phyloP scores from a whole-genome alignment of 2,888 invertebrate species.

The Polyommatus iphigenia region DNA sequence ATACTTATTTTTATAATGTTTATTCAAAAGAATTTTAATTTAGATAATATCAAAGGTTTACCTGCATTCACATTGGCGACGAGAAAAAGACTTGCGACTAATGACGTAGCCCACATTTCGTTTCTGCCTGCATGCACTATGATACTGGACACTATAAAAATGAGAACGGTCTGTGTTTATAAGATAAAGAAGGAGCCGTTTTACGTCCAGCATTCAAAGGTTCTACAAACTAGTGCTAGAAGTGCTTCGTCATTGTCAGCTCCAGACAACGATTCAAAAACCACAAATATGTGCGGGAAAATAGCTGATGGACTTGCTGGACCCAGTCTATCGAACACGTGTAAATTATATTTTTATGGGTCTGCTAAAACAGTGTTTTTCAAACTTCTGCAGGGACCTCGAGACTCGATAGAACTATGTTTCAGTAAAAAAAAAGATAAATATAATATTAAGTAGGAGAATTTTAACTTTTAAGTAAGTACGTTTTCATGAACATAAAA shows the following conservation, averaged over 20 bases:
- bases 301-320: neutral
- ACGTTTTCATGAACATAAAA: too few species aligned
- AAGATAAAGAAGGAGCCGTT: neutral
- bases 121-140: neutral
- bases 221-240: neutral
- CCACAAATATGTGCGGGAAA: neutral
- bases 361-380: too few species aligned
- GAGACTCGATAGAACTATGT: too few species aligned
- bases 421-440: too few species aligned
- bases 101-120: neutral
- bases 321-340: neutral
- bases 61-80: neutral
- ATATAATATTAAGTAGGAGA: too few species aligned
- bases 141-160: neutral
- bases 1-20: neutral
- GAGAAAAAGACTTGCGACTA: neutral
- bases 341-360: neutral
- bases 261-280: neutral
- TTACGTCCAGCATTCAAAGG: neutral
- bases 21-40: constrained; percentile 42
- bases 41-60: neutral
- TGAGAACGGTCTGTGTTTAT: neutral
- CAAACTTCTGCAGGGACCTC: too few species aligned
- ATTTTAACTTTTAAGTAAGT: too few species aligned
- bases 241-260: neutral